Evolutionary conservation across 2,888 invertebrate genomes (phyloP).

Genomic region (Philopedon plagiatum): DNA sequence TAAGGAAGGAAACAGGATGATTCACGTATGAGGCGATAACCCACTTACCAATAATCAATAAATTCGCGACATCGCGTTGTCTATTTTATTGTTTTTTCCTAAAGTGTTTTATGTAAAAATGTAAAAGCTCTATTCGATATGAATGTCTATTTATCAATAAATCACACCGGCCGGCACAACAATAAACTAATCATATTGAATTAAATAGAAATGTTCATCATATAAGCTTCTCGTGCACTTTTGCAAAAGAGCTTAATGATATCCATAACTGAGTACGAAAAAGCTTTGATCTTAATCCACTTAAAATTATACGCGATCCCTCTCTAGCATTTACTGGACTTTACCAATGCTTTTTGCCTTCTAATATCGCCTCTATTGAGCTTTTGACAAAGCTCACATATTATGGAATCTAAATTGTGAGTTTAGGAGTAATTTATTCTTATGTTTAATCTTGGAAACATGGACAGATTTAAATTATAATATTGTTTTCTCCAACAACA

Average conservation of each 20-base stretch:
- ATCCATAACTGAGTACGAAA: slow-evolving; percentile 40
- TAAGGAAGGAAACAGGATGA: too few species aligned
- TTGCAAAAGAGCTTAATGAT: slow-evolving; percentile 36
- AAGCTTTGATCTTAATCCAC: slow-evolving; percentile 47
- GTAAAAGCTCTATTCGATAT: too few species aligned
- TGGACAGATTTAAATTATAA: not conserved
- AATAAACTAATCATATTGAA: not conserved
- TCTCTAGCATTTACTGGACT: slow-evolving; percentile 34
- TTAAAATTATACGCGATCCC: slow-evolving; percentile 42
- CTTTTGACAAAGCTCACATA: not conserved
- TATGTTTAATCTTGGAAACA: not conserved
- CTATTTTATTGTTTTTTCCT: too few species aligned
- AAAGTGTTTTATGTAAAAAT: too few species aligned
- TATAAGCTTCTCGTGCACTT: slow-evolving; percentile 28
- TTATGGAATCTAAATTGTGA: slow-evolving; percentile 8
- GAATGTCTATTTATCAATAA: too few species aligned
- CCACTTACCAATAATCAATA: too few species aligned
- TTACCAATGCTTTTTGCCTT: slow-evolving; percentile 23
- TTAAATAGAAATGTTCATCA: slow-evolving; percentile 22
- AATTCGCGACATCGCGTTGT: too few species aligned
- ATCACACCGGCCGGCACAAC: too few species aligned
- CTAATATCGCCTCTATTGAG: slow-evolving; percentile 8
- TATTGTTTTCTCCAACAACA: not conserved
- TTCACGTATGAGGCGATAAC: too few species aligned
- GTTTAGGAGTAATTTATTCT: not conserved